phyloP scores from a whole-genome alignment of 2,797 vertebrate genomes.

The Euphonia xanthogaster region DNA sequence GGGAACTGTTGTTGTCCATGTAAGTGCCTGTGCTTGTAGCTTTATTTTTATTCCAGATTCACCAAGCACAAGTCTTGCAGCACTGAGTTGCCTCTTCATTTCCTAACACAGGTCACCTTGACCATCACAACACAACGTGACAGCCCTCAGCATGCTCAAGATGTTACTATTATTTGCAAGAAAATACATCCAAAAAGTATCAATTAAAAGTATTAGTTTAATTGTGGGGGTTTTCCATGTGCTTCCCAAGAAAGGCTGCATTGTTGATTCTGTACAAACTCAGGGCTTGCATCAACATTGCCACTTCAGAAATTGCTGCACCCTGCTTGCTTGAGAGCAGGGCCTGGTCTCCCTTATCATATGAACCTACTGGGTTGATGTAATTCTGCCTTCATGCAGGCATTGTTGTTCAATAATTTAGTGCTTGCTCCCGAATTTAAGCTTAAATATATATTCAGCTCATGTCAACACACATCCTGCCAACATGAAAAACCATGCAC shows the following conservation, averaged over 20 bases:
- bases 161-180: neutral
- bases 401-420: neutral
- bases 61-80: neutral
- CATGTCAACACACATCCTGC: neutral
- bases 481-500: neutral
- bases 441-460: neutral
- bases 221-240: rapidly evolving
- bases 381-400: neutral
- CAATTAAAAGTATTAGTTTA: neutral
- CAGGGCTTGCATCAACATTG: neutral
- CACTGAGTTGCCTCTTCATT: neutral
- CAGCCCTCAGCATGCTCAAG: neutral
- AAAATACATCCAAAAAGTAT: neutral
- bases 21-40: neutral
- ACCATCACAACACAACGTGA: too few species aligned
- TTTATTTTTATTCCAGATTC: neutral
- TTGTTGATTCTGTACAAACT: neutral
- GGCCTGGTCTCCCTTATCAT: neutral
- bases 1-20: neutral
- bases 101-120: neutral
- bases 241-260: neutral
- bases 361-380: neutral
- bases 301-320: neutral
- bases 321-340: neutral
- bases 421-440: neutral